Conservation (phyloP, 2,797 vertebrate genomes). For the Graptemys geographica region DNA sequence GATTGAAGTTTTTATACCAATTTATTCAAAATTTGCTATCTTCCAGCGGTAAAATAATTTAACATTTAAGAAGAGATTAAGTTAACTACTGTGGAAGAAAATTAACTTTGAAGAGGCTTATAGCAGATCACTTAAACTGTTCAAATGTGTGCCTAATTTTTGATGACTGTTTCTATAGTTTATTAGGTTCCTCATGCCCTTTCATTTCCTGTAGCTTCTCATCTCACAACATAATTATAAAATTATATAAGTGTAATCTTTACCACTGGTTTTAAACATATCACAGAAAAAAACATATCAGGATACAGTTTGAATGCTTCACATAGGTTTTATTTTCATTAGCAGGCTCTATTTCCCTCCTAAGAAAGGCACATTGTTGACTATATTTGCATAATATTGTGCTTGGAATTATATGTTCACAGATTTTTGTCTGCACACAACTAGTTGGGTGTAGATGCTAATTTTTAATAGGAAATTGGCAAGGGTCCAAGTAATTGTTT, state of each 20-base stretch:
- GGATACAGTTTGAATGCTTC: conserved; percentile 38
- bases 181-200: background rate
- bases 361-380: conserved; percentile 40
- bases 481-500: conserved; percentile 55
- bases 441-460: conserved; percentile 15
- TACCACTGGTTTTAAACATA: conserved; percentile 4
- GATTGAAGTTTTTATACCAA: background rate
- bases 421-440: background rate
- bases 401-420: conserved; percentile 29
- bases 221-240: conserved; percentile 14
- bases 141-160: background rate
- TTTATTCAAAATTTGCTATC: background rate
- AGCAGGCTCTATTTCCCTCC: conserved; percentile 2
- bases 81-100: background rate
- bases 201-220: conserved; percentile 2
- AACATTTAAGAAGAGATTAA: background rate
- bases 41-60: background rate
- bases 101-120: conserved; percentile 15
- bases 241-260: conserved; percentile 35
- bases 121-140: conserved; percentile 1
- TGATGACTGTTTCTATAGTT: conserved; percentile 6
- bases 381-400: conserved; percentile 33
- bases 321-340: background rate
- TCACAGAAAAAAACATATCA: background rate
- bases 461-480: conserved; percentile 63